These are phyloP conservation scores for Ylistrum balloti DNA, from an alignment of 1,140 invertebrate species.

Conservation along the genomic window DNA sequence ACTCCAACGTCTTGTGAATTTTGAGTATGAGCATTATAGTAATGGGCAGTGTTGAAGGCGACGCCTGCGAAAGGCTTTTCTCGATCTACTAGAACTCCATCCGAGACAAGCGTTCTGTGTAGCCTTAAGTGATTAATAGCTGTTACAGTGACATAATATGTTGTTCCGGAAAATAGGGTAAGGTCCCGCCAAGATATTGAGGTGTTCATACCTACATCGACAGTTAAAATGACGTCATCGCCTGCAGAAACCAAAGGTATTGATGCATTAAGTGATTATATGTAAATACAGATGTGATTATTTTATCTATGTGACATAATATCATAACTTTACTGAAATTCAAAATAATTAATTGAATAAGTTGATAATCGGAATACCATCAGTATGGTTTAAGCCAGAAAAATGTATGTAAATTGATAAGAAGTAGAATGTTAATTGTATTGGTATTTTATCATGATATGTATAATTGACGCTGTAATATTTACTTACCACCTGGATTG, in stretches of 20 bases:
- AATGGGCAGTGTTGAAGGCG: constrained; percentile 51
- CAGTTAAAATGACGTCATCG: constrained; percentile 8
- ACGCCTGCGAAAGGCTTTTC: constrained; percentile 43
- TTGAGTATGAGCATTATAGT: constrained; percentile 34
- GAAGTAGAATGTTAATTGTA: too few species aligned
- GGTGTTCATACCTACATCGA: background rate
- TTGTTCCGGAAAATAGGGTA: constrained; percentile 48
- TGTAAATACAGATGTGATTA: too few species aligned
- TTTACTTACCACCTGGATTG: constrained; percentile 59
- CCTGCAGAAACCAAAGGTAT: background rate
- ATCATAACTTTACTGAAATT: too few species aligned
- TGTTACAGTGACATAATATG: constrained; percentile 51
- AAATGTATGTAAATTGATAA: too few species aligned
- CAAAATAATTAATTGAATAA: too few species aligned
- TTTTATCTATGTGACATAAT: too few species aligned
- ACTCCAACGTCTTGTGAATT: constrained; percentile 54
- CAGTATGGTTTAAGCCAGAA: too few species aligned
- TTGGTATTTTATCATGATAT: too few species aligned
- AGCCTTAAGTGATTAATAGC: constrained; percentile 53
- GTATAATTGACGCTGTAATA: too few species aligned
- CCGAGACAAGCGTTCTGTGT: constrained; percentile 45
- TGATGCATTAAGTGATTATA: too few species aligned
- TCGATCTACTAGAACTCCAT: constrained; percentile 58
- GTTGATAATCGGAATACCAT: too few species aligned
- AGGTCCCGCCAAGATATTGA: background rate